Conservation (phyloP, 2,888 invertebrate species). For the Tineola bisselliella region DNA sequence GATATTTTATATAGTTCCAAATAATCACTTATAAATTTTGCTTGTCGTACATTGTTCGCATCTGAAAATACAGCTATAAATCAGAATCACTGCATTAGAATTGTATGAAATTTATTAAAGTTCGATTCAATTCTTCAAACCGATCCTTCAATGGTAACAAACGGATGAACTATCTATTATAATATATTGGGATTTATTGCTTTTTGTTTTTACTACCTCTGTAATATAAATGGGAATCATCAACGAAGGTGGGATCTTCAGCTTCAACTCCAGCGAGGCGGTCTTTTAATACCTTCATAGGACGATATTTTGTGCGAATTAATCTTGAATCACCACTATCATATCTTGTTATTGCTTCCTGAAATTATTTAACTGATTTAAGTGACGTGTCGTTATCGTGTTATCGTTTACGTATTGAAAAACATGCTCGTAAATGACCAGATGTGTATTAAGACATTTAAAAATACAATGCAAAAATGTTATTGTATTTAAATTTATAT, state of each 20-base stretch:
- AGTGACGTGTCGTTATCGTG: no score
- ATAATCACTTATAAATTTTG: constrained; percentile 49
- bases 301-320: constrained; percentile 54
- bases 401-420: no score
- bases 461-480: background rate
- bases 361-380: constrained; percentile 18
- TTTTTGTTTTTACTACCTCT: constrained; percentile 30
- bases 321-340: constrained; percentile 52
- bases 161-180: no score
- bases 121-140: no score
- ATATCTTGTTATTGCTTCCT: constrained; percentile 49
- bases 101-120: no score
- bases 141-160: no score
- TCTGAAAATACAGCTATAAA: constrained; percentile 32
- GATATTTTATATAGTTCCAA: constrained; percentile 47
- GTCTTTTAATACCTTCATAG: constrained; percentile 58
- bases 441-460: background rate
- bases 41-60: constrained; percentile 41
- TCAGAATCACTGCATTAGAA: no score
- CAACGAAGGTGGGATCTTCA: constrained; percentile 52
- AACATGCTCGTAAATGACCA: background rate
- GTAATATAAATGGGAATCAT: constrained; percentile 57
- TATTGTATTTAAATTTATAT: no score
- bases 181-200: no score
- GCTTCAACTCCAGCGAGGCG: constrained; percentile 45